A percentile compares a stretch with the other conserved stretches of the same genome.
Conservation (phyloP, 2,113 vertebrate genomes). For the Ciconia stormi region DNA sequence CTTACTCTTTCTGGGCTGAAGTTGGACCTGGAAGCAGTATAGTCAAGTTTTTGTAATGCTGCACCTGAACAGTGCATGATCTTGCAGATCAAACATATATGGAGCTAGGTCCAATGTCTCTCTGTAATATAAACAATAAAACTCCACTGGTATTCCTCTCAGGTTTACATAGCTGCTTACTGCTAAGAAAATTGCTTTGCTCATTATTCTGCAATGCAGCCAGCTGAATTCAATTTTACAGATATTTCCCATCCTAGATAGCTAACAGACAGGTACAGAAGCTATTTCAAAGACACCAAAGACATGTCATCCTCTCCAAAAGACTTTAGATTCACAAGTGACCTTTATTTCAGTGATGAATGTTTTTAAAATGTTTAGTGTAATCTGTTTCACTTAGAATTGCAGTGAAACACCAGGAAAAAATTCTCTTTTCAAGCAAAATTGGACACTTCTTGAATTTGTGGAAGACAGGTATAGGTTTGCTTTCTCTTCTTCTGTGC, state of each 20-base stretch:
- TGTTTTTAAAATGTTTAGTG: neutral
- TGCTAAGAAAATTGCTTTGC: neutral
- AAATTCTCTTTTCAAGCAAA: neutral
- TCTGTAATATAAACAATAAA: neutral
- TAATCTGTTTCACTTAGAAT: neutral
- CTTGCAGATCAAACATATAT: neutral
- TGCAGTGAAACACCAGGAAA: neutral
- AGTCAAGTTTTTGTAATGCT: neutral
- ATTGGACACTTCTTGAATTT: neutral
- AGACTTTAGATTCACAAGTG: neutral
- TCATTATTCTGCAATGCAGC: neutral
- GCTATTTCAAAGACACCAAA: neutral
- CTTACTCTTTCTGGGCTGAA: neutral
- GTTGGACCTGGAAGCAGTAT: neutral
- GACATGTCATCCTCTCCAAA: neutral
- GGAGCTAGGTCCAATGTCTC: neutral
- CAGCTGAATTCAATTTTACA: neutral
- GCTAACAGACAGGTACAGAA: neutral
- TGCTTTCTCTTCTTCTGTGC: neutral
- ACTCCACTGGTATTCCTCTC: neutral
- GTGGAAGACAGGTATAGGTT: neutral
- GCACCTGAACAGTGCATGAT: neutral
- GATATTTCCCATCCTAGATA: neutral
- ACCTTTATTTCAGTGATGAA: neutral
- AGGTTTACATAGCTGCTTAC: neutral